These are phyloP conservation scores for Drosophila obscura DNA, from an alignment of 1,140 invertebrate species.

Conservation along the genomic window DNA sequence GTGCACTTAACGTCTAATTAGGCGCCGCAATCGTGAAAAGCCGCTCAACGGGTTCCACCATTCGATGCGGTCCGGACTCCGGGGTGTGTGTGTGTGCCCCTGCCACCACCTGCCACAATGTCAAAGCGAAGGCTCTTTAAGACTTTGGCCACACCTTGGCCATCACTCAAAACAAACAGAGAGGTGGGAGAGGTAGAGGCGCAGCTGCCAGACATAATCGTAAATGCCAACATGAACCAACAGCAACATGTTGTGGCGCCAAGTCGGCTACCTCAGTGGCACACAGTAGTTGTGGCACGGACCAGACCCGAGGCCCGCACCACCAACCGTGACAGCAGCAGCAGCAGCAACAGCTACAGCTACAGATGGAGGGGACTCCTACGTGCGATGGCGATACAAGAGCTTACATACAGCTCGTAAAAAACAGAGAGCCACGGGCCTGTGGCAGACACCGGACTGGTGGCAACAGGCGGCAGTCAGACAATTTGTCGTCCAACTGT, in stretches of 20 bases:
- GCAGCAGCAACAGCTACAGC: slow-evolving; percentile 18
- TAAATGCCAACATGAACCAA: slow-evolving; percentile 58
- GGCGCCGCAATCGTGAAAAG: slow-evolving; percentile 66
- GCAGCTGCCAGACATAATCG: slow-evolving; percentile 48
- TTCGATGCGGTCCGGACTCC: too few species aligned
- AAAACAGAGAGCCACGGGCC: slow-evolving; percentile 65
- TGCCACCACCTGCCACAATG: slow-evolving; percentile 42
- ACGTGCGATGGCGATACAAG: slow-evolving; percentile 71
- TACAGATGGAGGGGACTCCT: slow-evolving; percentile 60
- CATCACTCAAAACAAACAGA: slow-evolving; percentile 59
- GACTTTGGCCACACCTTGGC: slow-evolving; percentile 64
- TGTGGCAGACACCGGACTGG: slow-evolving; percentile 6
- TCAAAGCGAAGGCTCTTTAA: slow-evolving; percentile 57
- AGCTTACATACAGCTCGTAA: slow-evolving; percentile 76
- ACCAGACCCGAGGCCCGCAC: slow-evolving; percentile 15
- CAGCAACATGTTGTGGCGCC: slow-evolving; percentile 51
- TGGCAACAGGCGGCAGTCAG: slow-evolving; percentile 53
- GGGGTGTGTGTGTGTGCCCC: neutral
- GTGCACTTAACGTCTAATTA: slow-evolving; percentile 76
- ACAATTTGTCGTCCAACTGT: slow-evolving; percentile 78
- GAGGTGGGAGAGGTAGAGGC: slow-evolving; percentile 3
- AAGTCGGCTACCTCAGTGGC: slow-evolving; percentile 69
- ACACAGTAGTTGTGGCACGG: slow-evolving; percentile 9
- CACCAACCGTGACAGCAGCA: slow-evolving; percentile 74
- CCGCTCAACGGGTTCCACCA: slow-evolving; percentile 59